Base-by-base conservation (phyloP, 2,888 invertebrate species). In the Clanis bilineata region DNA sequence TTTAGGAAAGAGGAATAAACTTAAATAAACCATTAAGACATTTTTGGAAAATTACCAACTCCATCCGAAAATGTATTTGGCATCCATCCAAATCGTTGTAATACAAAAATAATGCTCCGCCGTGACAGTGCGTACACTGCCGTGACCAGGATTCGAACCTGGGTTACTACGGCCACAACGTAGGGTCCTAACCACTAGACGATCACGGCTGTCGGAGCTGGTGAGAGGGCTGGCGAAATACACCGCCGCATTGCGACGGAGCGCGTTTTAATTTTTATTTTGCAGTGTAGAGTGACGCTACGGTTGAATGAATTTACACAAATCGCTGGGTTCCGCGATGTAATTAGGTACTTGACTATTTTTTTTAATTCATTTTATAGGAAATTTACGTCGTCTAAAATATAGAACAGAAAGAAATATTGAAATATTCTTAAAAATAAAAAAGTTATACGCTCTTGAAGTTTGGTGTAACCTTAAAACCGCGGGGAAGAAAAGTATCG, bases 161-260 rank as follows among this genome's bases (percentile, higher is more conserved):
- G 94, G 94, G 94, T 93, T 36, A 57, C 54, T 51, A 44, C 56
- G 21, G 57, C 94, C 94, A 95, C 94, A 95, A 95, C 94, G 94
- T 94, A 94, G 94, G 93, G 94, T 95, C 94, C 94, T 94, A 94
- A 94, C 94, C 94, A 94, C 94, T 94, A 94, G 94, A 94, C 94
- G 94, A 94, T 94, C 83, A 86, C 85, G 85, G 87, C 87, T 86
- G 67, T 25, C 69, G 77, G 76, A 80, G 80, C 80, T 77, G 70
- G 9, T 32, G 45, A 58, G 32, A 62, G 63, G 59, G 57, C 60
- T 61, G 58, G 51, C 51, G 41, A 12, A 45, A 25, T n/a, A n/a
- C 25, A 25, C 12, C 45, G 23, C 45, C 45, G 45, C 25, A 45
- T 25, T 45, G 45, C 25, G 41, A 41, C 18, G 41, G 36, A 10